Conservation (phyloP, 2,888 invertebrate species). For the Drosophila atripex region DNA sequence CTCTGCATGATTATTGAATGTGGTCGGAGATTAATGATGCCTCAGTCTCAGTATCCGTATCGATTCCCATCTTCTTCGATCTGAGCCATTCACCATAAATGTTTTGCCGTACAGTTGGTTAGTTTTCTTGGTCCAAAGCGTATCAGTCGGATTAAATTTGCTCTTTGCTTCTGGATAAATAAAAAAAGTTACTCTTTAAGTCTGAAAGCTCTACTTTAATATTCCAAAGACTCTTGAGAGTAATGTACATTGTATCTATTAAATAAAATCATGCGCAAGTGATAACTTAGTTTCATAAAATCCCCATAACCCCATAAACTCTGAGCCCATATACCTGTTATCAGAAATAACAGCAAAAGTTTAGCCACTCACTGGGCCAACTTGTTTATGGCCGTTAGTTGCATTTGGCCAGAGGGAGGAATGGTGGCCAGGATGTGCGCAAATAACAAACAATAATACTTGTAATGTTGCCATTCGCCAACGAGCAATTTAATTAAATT, state of each 20-base stretch:
- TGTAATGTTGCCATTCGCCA: conserved; percentile 37
- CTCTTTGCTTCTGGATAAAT: conserved; percentile 1
- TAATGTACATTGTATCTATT: background rate
- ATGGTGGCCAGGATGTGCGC: conserved; percentile 10
- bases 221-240: background rate
- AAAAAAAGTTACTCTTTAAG: background rate
- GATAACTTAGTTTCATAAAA: conserved; percentile 2
- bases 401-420: conserved; percentile 2
- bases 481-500: conserved; percentile 74
- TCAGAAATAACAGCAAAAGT: conserved; percentile 5
- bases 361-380: conserved; percentile 10
- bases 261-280: background rate
- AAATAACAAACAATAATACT: conserved; percentile 47
- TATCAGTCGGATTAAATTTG: conserved; percentile 31
- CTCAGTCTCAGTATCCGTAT: conserved; percentile 45
- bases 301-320: background rate
- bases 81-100: conserved; percentile 19
- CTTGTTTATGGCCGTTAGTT: conserved; percentile 27
- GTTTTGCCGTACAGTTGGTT: conserved; percentile 22
- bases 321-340: background rate
- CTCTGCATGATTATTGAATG: conserved; percentile 78
- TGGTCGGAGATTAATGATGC: conserved; percentile 79
- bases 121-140: background rate
- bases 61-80: conserved; percentile 22
- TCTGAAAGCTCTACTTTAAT: background rate